Percentiles rank a stretch among this genome's conserved stretches.
Conservation (phyloP, 1,140 invertebrate species). For the Scaptodrosophila lebanonensis region DNA sequence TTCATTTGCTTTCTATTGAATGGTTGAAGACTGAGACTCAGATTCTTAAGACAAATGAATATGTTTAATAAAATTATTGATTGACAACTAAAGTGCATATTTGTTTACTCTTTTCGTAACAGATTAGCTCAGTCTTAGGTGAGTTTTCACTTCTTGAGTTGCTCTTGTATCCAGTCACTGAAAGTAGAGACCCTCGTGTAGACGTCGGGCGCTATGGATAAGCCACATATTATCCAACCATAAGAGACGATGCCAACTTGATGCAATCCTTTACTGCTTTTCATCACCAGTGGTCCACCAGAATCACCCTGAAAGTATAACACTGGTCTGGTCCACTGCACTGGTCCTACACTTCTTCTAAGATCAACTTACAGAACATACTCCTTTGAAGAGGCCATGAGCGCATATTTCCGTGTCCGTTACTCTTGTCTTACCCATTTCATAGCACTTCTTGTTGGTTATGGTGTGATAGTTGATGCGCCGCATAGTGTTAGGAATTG, state of each 20-base stretch:
- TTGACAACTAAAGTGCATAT: constrained; percentile 1
- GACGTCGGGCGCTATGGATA: constrained; percentile 78
- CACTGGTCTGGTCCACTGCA: no score
- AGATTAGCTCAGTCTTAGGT: constrained; percentile 16
- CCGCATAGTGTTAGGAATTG: no score
- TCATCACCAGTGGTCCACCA: constrained; percentile 81
- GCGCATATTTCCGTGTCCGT: constrained; percentile 78
- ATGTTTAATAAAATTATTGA: no score
- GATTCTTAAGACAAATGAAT: no score
- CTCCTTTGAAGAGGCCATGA: constrained; percentile 75
- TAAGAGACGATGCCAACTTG: constrained; percentile 85
- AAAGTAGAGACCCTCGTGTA: constrained; percentile 79
- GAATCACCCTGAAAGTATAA: constrained; percentile 82
- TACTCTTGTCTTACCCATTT: constrained; percentile 54
- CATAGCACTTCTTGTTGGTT: constrained; percentile 50
- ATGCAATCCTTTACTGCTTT: constrained; percentile 19
- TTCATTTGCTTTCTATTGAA: no score
- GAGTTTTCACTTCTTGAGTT: no score
- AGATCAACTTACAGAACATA: constrained; percentile 59
- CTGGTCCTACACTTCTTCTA: not conserved
- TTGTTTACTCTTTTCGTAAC: constrained; percentile 17
- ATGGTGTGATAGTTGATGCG: constrained; percentile 61
- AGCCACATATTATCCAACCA: constrained; percentile 80
- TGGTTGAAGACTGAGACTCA: no score
- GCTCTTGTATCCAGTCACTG: constrained; percentile 76